Evolutionary conservation across 2,113 vertebrate genomes (phyloP).

Genomic region (Arvicanthis niloticus): DNA sequence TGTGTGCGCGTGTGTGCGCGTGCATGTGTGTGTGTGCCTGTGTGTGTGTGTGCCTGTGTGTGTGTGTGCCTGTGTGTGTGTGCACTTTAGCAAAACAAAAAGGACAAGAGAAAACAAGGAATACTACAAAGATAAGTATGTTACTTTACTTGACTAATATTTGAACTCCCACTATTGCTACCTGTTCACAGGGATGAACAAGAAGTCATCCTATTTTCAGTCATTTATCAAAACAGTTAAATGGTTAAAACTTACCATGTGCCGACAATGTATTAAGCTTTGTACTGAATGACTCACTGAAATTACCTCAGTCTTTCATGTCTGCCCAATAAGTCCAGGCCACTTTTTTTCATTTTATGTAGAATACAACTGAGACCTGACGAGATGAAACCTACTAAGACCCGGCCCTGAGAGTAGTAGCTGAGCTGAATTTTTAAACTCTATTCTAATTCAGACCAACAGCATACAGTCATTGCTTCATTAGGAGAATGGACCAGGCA

Average conservation of each 20-base stretch:
- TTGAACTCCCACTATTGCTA: neutral
- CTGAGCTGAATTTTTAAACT: neutral
- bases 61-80: too few relatives aligned
- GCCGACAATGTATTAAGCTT: neutral
- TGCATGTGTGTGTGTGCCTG: too few relatives aligned
- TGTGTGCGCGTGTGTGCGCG: neutral
- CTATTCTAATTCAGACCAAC: neutral
- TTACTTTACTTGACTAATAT: slow-evolving; percentile 19
- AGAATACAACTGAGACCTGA: neutral
- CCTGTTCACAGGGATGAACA: neutral
- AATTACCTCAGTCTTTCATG: neutral
- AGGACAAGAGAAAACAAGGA: slow-evolving; percentile 22
- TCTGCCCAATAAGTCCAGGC: neutral
- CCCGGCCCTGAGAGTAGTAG: neutral
- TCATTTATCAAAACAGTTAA: neutral
- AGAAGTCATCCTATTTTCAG: neutral
- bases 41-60: too few relatives aligned
- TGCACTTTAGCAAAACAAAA: neutral
- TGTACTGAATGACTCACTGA: neutral
- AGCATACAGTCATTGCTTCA: neutral
- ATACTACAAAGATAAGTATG: neutral
- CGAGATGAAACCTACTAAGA: neutral
- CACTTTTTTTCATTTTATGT: neutral
- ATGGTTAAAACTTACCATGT: neutral
- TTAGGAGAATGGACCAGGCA: neutral